These are phyloP conservation scores for Ectemnius cavifrons DNA, from an alignment of 2,888 invertebrate genomes.

Conservation along the genomic window DNA sequence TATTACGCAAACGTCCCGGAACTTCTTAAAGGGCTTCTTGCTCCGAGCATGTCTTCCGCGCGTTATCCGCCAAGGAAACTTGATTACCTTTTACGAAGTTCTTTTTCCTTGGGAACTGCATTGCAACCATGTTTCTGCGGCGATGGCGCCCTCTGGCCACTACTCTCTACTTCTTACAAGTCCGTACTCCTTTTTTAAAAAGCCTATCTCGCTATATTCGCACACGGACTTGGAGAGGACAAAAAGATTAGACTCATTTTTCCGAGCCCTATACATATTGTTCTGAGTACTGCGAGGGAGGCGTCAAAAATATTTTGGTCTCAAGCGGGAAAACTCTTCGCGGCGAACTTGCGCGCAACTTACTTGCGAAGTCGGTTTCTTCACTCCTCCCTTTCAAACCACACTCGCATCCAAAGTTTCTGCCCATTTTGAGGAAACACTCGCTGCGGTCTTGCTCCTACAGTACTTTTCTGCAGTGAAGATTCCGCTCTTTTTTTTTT, in stretches of 20 bases:
- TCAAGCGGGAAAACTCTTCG: background rate
- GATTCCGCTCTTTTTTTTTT: background rate
- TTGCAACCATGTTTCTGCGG: background rate
- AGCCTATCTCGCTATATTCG: background rate
- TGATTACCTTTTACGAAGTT: background rate
- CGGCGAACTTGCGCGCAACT: background rate
- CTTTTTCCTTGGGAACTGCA: background rate
- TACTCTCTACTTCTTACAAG: background rate
- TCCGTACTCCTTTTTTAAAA: background rate
- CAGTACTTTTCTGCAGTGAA: background rate
- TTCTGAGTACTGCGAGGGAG: background rate
- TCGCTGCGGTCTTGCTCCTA: background rate
- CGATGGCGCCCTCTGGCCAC: no score
- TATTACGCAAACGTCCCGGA: constrained; percentile 9
- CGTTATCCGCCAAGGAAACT: background rate
- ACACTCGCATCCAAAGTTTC: background rate
- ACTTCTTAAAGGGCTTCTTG: constrained; percentile 1
- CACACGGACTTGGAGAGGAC: background rate
- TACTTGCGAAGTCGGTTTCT: background rate
- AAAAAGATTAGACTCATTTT: constrained; percentile 3
- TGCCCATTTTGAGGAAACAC: background rate
- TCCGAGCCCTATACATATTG: constrained; percentile 1
- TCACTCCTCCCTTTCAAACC: no score
- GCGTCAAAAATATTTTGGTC: constrained; percentile 4
- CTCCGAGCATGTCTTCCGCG: background rate